A percentile compares a stretch with the other conserved stretches of the same genome.
phyloP scores from a whole-genome alignment of 2,113 vertebrate genomes.

The Carassius gibelio region DNA sequence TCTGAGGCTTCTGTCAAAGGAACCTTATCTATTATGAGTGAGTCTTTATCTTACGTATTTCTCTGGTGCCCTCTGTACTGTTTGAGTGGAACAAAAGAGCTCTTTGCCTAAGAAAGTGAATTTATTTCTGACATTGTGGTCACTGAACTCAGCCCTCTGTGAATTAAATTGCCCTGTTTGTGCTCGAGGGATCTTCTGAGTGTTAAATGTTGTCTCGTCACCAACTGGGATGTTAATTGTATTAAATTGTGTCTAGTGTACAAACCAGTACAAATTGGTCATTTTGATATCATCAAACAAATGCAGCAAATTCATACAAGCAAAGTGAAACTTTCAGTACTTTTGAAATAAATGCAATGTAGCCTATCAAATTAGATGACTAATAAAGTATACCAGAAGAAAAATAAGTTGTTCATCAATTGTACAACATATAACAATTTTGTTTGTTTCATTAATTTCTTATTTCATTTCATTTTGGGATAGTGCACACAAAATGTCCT shows the following conservation, averaged over 20 bases:
- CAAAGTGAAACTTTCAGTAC: background rate
- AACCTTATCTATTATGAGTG: conserved; percentile 43
- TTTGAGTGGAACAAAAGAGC: conserved; percentile 40
- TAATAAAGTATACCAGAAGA: background rate
- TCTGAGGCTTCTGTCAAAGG: conserved; percentile 47
- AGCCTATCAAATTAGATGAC: background rate
- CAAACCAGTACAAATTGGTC: background rate
- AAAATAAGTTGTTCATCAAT: background rate
- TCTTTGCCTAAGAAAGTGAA: conserved; percentile 36
- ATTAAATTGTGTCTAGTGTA: background rate
- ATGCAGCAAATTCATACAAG: too few species aligned
- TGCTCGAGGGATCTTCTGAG: conserved; percentile 18
- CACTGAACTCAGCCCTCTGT: conserved; percentile 37
- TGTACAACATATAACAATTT: background rate
- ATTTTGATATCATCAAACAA: too few species aligned
- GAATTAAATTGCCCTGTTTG: conserved; percentile 30
- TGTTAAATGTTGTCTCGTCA: background rate
- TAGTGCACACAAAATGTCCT: too few species aligned
- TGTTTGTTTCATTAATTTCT: background rate
- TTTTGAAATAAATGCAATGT: background rate
- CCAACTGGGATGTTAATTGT: background rate
- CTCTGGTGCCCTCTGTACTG: conserved; percentile 37
- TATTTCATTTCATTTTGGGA: too few species aligned
- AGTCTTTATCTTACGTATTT: conserved; percentile 42
- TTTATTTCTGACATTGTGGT: conserved; percentile 41